Conservation (phyloP, 35 echinoderm and acorn worm genomes). For the Heliocidaris erythrogramma region DNA sequence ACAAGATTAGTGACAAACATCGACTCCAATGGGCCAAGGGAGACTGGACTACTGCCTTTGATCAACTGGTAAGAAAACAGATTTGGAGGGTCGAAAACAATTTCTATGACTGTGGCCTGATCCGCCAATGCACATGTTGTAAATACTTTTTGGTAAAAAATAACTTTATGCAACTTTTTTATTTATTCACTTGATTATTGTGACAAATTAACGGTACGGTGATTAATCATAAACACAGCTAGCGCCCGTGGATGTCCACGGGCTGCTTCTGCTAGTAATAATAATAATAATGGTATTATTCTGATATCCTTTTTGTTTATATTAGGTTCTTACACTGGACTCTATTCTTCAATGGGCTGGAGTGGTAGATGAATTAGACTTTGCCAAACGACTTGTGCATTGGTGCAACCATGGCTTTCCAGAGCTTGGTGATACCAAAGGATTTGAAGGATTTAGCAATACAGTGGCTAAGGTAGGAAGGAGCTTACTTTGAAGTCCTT, state of each 20-base stretch:
- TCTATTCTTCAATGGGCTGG: constrained; percentile 81
- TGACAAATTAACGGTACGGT: too few species aligned
- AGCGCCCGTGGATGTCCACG: too few species aligned
- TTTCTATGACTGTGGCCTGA: too few species aligned
- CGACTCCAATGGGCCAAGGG: constrained; percentile 76
- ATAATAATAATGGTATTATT: background rate
- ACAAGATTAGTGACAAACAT: constrained; percentile 75
- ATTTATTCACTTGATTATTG: too few species aligned
- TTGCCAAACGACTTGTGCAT: constrained; percentile 69
- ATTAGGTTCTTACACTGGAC: constrained; percentile 65
- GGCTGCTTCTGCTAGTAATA: too few species aligned
- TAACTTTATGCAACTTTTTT: too few species aligned
- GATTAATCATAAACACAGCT: too few species aligned
- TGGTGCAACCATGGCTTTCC: constrained; percentile 77
- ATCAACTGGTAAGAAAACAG: constrained; percentile 69
- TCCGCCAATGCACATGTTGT: too few species aligned
- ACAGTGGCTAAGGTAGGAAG: constrained; percentile 68
- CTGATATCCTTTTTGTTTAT: constrained; percentile 1
- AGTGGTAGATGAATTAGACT: constrained; percentile 86
- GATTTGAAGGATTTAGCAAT: constrained; percentile 67
- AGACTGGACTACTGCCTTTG: constrained; percentile 83
- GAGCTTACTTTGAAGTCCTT: too few species aligned
- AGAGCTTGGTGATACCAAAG: constrained; percentile 71
- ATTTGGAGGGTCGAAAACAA: background rate
- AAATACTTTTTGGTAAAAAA: too few species aligned